These are phyloP conservation scores for Cynodonichthys magdalenae DNA, from an alignment of 2,797 vertebrate genomes.

Conservation along the genomic window DNA sequence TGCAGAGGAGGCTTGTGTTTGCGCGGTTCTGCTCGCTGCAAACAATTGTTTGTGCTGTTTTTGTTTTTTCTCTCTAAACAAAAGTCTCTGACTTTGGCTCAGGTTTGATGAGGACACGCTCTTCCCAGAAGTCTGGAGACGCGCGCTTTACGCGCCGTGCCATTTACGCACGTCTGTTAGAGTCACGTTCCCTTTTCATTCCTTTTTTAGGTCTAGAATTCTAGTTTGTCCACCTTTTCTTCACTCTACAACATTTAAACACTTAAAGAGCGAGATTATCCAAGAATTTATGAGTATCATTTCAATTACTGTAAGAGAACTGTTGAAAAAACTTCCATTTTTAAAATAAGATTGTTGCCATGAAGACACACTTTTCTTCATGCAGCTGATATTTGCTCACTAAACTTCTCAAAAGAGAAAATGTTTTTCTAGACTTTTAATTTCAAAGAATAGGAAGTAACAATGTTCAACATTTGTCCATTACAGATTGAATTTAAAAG, in stretches of 20 bases:
- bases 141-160: slow-evolving; percentile 33
- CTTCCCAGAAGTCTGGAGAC: background rate
- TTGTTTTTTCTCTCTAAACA: no score
- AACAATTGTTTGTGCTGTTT: background rate
- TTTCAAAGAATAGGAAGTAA: no score
- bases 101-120: background rate
- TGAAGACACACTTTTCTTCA: no score
- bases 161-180: background rate
- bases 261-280: background rate
- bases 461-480: no score
- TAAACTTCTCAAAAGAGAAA: no score
- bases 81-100: slow-evolving; percentile 12
- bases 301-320: background rate
- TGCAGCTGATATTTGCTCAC: no score
- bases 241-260: background rate
- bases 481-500: no score
- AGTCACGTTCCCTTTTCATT: background rate
- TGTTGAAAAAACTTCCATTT: background rate
- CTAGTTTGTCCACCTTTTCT: background rate
- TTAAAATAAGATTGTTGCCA: background rate
- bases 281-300: background rate
- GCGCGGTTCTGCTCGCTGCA: background rate
- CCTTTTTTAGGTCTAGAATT: background rate
- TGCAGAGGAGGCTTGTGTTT: slow-evolving; percentile 21
- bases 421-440: no score